Percentiles rank a stretch among this genome's conserved stretches.
These are phyloP conservation scores for Tinamus major DNA, from an alignment of 2,797 vertebrate genomes.

Conservation along the genomic window DNA sequence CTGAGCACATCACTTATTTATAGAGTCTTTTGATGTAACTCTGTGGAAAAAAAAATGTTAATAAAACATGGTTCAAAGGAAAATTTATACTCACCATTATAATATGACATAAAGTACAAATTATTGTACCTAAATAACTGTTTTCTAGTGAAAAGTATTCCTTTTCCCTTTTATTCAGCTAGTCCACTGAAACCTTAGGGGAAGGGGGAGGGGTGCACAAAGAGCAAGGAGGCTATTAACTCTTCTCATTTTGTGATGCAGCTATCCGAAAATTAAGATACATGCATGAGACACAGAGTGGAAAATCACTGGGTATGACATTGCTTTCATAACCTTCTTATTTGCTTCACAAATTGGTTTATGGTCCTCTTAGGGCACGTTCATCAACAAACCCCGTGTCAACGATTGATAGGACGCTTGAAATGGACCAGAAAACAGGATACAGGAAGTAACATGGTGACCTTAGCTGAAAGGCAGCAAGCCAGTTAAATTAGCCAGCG, in stretches of 20 bases:
- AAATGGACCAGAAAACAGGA: slow-evolving; percentile 61
- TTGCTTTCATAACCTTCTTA: slow-evolving; percentile 52
- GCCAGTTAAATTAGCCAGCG: slow-evolving; percentile 9
- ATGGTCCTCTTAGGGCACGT: slow-evolving; percentile 30
- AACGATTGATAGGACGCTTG: slow-evolving; percentile 60
- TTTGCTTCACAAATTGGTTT: slow-evolving; percentile 66
- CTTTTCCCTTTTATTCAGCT: slow-evolving; percentile 68
- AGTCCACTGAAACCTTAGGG: slow-evolving; percentile 52
- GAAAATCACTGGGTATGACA: slow-evolving; percentile 52
- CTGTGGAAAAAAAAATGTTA: slow-evolving; percentile 78
- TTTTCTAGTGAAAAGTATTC: slow-evolving; percentile 75
- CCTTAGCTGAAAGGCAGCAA: slow-evolving; percentile 33
- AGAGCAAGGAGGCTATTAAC: slow-evolving; percentile 42
- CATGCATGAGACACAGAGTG: not conserved
- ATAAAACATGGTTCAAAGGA: slow-evolving; percentile 85
- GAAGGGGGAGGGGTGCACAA: not conserved
- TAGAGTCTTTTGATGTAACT: slow-evolving; percentile 85
- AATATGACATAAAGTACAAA: slow-evolving; percentile 82
- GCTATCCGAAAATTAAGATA: slow-evolving; percentile 63
- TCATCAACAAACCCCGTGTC: slow-evolving; percentile 55
- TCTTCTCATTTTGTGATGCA: slow-evolving; percentile 51
- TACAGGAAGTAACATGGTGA: slow-evolving; percentile 44
- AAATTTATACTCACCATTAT: slow-evolving; percentile 82
- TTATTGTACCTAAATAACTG: slow-evolving; percentile 81
- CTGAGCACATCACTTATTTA: slow-evolving; percentile 86